Percentiles rank a stretch among this genome's conserved stretches.
phyloP scores from a whole-genome alignment of 1,140 invertebrate genomes.

The Mylabris phalerata region DNA sequence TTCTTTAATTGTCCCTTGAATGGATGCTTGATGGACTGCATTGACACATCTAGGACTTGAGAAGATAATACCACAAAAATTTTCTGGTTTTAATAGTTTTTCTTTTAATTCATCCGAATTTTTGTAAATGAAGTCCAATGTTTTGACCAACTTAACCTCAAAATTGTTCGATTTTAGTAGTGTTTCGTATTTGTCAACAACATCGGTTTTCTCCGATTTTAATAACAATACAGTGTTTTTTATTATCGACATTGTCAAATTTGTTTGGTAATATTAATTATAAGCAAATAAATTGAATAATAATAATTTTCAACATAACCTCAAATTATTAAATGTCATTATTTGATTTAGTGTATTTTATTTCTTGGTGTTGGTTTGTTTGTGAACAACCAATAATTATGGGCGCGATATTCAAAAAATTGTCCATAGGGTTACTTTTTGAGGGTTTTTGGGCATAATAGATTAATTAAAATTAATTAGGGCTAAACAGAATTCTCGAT shows the following conservation, averaged over 20 bases:
- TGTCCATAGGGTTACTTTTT: no score
- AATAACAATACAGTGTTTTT: constrained; percentile 12
- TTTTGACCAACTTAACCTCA: constrained; percentile 33
- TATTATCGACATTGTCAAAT: neutral
- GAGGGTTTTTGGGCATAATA: no score
- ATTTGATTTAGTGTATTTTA: no score
- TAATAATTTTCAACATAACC: no score
- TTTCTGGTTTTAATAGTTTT: constrained; percentile 35
- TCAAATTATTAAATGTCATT: no score
- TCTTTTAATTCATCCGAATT: constrained; percentile 37
- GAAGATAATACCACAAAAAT: constrained; percentile 41
- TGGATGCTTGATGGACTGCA: constrained; percentile 32
- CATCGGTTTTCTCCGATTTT: constrained; percentile 23
- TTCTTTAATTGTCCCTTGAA: constrained; percentile 15
- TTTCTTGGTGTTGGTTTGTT: no score
- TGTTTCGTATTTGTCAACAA: constrained; percentile 33
- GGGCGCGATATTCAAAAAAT: no score
- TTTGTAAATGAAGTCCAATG: constrained; percentile 41
- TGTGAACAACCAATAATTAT: no score
- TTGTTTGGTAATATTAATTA: neutral
- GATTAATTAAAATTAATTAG: no score
- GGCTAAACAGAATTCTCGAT: no score
- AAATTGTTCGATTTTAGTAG: constrained; percentile 28
- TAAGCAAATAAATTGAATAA: neutral
- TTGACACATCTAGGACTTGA: constrained; percentile 44